Evolutionary conservation across 2,888 invertebrate species (phyloP).

Genomic region (Eretmocerus hayati): DNA sequence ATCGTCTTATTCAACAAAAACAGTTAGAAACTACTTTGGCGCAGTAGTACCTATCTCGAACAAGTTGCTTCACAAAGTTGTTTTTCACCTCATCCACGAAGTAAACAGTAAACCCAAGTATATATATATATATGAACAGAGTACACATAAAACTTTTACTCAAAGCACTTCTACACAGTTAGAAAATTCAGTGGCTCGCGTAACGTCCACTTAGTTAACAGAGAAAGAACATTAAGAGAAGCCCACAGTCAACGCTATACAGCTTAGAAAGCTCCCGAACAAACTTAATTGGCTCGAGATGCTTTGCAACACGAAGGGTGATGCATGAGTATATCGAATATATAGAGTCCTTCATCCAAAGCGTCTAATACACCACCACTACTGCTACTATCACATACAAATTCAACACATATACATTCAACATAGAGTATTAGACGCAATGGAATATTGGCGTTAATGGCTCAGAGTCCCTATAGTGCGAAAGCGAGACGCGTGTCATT

Average conservation of each 20-base stretch:
- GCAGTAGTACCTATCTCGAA: no score
- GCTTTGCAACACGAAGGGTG: slow-evolving; percentile 22
- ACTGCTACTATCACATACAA: no score
- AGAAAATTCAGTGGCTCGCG: slow-evolving; percentile 15
- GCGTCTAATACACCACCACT: no score
- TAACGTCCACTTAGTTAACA: slow-evolving; percentile 22
- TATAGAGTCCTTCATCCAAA: no score
- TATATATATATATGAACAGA: no score
- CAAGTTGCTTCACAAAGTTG: neutral
- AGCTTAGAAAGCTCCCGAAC: neutral
- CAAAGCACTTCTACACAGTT: no score
- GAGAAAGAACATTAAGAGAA: slow-evolving; percentile 21
- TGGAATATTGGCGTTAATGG: slow-evolving; percentile 43
- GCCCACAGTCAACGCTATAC: no score
- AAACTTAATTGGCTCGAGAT: slow-evolving; percentile 15
- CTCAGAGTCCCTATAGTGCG: slow-evolving; percentile 43
- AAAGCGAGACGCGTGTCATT: slow-evolving; percentile 44
- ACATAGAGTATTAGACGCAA: slow-evolving; percentile 2
- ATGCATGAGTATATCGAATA: neutral
- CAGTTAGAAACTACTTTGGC: neutral
- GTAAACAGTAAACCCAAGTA: slow-evolving; percentile 6
- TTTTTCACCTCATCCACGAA: slow-evolving; percentile 1
- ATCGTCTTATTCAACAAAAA: neutral
- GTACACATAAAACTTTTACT: no score
- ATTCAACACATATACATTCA: no score